A percentile compares a stretch with the other conserved stretches of the same genome.
Evolutionary conservation across 2,113 vertebrate genomes (phyloP).

Genomic region (Labeo catla): DNA sequence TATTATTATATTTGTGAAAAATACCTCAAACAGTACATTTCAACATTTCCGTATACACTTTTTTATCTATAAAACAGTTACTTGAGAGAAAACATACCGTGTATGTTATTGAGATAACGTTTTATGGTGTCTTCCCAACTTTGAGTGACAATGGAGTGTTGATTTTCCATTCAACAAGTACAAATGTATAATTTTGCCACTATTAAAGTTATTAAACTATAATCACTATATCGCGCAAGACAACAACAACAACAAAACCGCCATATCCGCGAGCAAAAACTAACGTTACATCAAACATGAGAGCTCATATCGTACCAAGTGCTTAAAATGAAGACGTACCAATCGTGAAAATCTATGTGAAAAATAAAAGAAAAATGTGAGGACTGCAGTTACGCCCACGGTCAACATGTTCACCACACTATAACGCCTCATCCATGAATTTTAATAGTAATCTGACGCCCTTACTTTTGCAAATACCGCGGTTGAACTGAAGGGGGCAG

Average conservation of each 20-base stretch:
- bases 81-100: not conserved
- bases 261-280: not conserved
- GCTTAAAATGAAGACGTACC: not conserved
- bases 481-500: constrained; percentile 10
- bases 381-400: not conserved
- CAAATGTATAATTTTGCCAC: not conserved
- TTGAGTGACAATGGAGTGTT: not conserved
- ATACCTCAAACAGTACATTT: not conserved
- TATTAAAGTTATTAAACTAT: too few species aligned
- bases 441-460: not conserved
- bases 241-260: not conserved
- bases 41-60: fast-evolving
- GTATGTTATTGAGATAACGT: not conserved
- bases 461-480: not conserved
- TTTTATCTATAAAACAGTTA: not conserved
- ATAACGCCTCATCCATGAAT: not conserved
- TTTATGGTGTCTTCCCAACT: not conserved
- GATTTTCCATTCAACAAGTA: not conserved
- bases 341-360: not conserved
- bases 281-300: not conserved
- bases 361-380: not conserved
- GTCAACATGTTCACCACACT: not conserved
- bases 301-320: too few species aligned
- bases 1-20: not conserved
- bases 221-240: not conserved